Evolutionary conservation across 2,888 invertebrate genomes (phyloP), one percentile per base, ranked within the genome.

Genomic region (Sesia bembeciformis): DNA sequence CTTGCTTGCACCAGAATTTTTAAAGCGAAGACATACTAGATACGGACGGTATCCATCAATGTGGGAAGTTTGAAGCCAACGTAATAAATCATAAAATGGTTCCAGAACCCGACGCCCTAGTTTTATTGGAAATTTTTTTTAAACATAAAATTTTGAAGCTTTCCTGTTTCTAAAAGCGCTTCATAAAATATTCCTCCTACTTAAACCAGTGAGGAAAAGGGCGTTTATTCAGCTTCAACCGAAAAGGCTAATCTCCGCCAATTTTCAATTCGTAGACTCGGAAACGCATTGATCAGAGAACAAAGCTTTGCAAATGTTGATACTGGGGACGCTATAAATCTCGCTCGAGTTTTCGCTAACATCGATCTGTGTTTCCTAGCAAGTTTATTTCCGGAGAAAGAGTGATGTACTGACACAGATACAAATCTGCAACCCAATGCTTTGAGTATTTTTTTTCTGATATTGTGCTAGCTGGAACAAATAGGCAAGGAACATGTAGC

Each of bases 371-470:
- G 67, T 70, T 67, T 67, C 59, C 64, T 66, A 62, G 66, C 67
- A 68, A 72, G 70, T 72, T 70, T 69, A 69, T 73, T 67, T 71
- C 69, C 68, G 68, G 61, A 6, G 57, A 43, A 67, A 65, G 68
- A 72, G 64, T 63, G 64, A 67, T 67, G 64, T 62, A 64, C 64
- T 62, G 65, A 60, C 62, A 60, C 63, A 64, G 63, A 67, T 67
- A 64, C 62, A 61, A 60, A 67, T 74, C 72, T 68, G 65, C 65
- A 64, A 67, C 60, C 57, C 57, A 59, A 57, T 56, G 53, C 57
- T 66, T 67, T 63, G 4, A 5, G 7, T 5, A n/a, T 6, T 46
- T 46, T 23, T 46, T 46, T 46, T 41, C 23, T 46, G n/a, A 46
- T 46, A 46, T 46, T 46, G 23, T 46, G 46, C 3, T 46, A 46